Evolutionary conservation across 2,113 vertebrate species (phyloP), one percentile per base, ranked within the genome.

Genomic region (human (Homo sapiens)): DNA sequence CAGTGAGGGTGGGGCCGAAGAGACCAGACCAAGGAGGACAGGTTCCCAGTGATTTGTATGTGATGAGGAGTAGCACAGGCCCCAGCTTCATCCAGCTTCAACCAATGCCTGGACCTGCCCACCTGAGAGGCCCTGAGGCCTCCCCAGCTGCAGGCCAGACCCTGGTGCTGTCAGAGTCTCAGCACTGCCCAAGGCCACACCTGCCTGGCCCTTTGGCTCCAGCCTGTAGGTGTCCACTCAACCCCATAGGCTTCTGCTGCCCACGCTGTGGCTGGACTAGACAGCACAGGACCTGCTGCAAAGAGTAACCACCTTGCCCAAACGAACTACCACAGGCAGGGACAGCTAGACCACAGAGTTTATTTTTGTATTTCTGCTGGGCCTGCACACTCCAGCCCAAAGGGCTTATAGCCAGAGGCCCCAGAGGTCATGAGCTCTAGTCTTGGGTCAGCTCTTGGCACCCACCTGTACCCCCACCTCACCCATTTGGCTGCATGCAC

Each of bases 21-120:
- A 98, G 32, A 78, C 97, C 4, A 76, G 97, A 52, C 96, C 82
- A 98, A 99, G 61, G 98, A 99, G 87, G 99, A 99, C 45, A 98
- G 98, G 81, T 96, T 98, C 75, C 97, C 95, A 0, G 97, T 98
- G 93, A 95, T 98, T n/a, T 98, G 98, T 96, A 97, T 98, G 97
- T 98, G 94, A 98, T 25, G 32, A 87, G 40, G 68, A 96, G 64
- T 16, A 96, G 5, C 52, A 25, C 93, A 92, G 68, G 52, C 66
- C 87, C 75, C 84, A 48, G 89, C 96, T 93, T 97, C 83, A 81
- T 59, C 73, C 75, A 80, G 92, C 97, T 90, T 95, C 83, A 32
- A 3, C 73, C 55, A 90, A 23, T 72, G 88, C 95, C 95, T 79
- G 95, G 76, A 96, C 73, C 88, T 93, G 76, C 85, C 64, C 40